Conservation (phyloP, 2,888 invertebrate genomes). For the Meteorus colon region DNA sequence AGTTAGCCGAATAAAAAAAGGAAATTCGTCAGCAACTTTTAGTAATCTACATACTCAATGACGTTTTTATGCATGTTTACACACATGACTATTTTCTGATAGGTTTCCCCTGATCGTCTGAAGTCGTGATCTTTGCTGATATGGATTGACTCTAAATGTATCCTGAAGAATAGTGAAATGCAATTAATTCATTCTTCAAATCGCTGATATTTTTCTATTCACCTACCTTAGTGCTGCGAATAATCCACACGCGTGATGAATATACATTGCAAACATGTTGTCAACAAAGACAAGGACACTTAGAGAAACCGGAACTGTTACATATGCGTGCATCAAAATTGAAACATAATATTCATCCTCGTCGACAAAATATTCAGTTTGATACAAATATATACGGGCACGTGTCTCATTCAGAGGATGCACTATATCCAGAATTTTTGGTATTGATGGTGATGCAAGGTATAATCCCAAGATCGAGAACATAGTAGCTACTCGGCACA, state of each 20-base stretch:
- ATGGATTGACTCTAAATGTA: constrained; percentile 8
- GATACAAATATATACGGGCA: constrained; percentile 26
- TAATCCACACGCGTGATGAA: constrained; percentile 48
- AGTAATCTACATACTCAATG: neutral
- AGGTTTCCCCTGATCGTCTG: neutral
- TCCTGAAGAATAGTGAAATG: neutral
- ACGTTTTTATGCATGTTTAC: constrained; percentile 16
- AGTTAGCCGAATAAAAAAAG: neutral
- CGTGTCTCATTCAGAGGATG: constrained; percentile 47
- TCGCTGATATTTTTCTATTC: neutral
- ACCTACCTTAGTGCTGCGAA: constrained; percentile 46
- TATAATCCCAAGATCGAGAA: constrained; percentile 44
- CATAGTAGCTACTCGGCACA: constrained; percentile 41
- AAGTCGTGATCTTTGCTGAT: neutral
- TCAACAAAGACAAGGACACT: constrained; percentile 38
- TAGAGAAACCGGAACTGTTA: constrained; percentile 42
- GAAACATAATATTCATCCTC: constrained; percentile 32
- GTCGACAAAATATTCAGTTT: constrained; percentile 31
- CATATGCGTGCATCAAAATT: constrained; percentile 37
- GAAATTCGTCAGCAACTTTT: no score
- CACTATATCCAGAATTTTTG: constrained; percentile 42
- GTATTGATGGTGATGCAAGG: constrained; percentile 39
- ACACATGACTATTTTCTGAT: constrained; percentile 11
- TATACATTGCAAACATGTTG: constrained; percentile 44
- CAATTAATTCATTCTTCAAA: neutral